Conservation (phyloP, 2,888 invertebrate genomes). For the Lomographa bimaculata region DNA sequence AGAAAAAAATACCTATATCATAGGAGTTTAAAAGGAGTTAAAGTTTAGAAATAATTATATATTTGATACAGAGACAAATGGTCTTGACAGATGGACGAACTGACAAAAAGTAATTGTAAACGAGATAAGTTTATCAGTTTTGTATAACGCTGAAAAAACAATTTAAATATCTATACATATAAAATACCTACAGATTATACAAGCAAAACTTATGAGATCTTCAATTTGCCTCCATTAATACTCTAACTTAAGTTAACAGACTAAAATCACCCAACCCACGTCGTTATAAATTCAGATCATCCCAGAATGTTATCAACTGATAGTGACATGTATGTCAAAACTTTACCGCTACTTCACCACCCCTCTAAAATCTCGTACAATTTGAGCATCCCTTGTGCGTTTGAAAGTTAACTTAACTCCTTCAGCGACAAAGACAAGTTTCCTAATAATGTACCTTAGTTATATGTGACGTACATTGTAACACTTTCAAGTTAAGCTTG, state of each 20-base stretch:
- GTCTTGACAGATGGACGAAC: too few species aligned
- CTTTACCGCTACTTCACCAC: conserved; percentile 61
- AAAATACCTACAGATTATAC: too few species aligned
- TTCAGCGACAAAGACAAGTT: conserved; percentile 54
- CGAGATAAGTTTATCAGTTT: too few species aligned
- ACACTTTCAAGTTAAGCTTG: conserved; percentile 24
- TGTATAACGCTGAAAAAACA: too few species aligned
- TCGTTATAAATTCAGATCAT: conserved; percentile 65
- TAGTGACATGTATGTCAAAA: conserved; percentile 77
- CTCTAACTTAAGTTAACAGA: conserved; percentile 15
- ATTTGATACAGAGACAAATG: too few species aligned
- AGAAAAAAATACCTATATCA: too few species aligned
- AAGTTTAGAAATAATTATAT: too few species aligned
- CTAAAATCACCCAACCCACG: conserved; percentile 28
- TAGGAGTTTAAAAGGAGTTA: too few species aligned
- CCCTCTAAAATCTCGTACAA: conserved; percentile 54
- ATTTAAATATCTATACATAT: too few species aligned
- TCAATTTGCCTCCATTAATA: conserved; percentile 12
- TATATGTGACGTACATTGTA: conserved; percentile 27
- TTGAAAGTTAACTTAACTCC: conserved; percentile 64
- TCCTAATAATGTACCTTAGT: conserved; percentile 39
- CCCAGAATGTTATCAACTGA: conserved; percentile 69
- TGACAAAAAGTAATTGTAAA: too few species aligned
- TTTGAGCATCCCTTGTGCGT: conserved; percentile 69
- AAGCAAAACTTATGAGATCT: not conserved